Conservation (phyloP, 2,797 vertebrate species). For the Buceros bicornis region DNA sequence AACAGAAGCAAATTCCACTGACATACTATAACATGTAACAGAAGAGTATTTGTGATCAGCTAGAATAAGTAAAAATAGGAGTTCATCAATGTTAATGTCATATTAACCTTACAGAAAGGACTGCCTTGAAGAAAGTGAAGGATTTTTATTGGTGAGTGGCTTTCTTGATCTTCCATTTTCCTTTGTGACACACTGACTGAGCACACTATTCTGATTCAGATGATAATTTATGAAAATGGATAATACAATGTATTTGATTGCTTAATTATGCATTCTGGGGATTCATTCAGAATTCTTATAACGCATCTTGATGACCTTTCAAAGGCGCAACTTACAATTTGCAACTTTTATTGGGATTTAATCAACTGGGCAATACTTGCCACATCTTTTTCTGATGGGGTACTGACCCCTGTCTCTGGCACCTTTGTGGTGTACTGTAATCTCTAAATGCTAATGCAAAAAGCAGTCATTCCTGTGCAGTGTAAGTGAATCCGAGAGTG, state of each 20-base stretch:
- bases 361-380: conserved; percentile 56
- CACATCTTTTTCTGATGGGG: not conserved
- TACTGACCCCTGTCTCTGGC: not conserved
- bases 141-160: not conserved
- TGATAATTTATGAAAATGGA: conserved; percentile 66
- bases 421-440: not conserved
- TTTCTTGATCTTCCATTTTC: conserved; percentile 31
- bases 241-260: conserved; percentile 63
- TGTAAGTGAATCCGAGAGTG: not conserved
- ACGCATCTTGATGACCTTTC: conserved; percentile 53
- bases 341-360: conserved; percentile 50
- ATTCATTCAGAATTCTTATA: conserved; percentile 44
- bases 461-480: not conserved
- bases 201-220: conserved; percentile 27
- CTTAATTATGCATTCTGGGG: conserved; percentile 58
- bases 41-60: not conserved
- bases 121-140: not conserved
- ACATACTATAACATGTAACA: not conserved
- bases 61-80: not conserved
- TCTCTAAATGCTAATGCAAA: not conserved
- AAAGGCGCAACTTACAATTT: not conserved
- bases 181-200: conserved; percentile 6
- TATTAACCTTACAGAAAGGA: not conserved
- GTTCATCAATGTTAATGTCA: not conserved
- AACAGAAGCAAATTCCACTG: not conserved